Conservation (phyloP, 2,888 invertebrate species). For the Actias luna region DNA sequence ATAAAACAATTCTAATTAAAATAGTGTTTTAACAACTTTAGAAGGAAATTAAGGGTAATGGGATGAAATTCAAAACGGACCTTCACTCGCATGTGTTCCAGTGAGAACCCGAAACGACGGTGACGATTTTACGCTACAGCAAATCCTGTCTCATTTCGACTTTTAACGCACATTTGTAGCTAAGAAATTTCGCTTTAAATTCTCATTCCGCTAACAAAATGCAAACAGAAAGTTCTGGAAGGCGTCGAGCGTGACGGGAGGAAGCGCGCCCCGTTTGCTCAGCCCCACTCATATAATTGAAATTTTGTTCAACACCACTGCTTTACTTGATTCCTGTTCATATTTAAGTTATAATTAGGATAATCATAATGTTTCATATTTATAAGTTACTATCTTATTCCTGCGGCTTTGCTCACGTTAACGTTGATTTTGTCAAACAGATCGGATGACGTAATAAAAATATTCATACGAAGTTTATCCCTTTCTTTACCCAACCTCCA, state of each 20-base stretch:
- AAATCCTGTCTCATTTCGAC: slow-evolving; percentile 44
- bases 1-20: too few relatives aligned
- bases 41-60: neutral
- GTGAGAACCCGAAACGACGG: slow-evolving; percentile 15
- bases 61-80: slow-evolving; percentile 1
- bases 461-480: too few relatives aligned
- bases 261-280: slow-evolving; percentile 47
- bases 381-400: neutral
- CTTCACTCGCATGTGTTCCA: slow-evolving; percentile 1
- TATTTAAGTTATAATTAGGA: slow-evolving; percentile 14
- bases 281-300: slow-evolving; percentile 64
- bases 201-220: slow-evolving; percentile 74
- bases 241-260: slow-evolving; percentile 40
- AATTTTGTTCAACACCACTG: slow-evolving; percentile 62
- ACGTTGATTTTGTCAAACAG: too few relatives aligned
- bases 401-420: too few relatives aligned
- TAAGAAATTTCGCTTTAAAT: slow-evolving; percentile 72
- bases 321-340: slow-evolving; percentile 46
- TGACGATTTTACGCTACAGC: slow-evolving; percentile 55
- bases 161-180: slow-evolving; percentile 66
- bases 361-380: slow-evolving; percentile 7
- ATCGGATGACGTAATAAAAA: too few relatives aligned
- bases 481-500: too few relatives aligned
- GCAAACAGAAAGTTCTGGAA: slow-evolving; percentile 66
- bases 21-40: neutral